A percentile compares a stretch with the other conserved stretches of the same genome.
Conservation (phyloP, 2,113 vertebrate species). For the Seriola rivoliana region DNA sequence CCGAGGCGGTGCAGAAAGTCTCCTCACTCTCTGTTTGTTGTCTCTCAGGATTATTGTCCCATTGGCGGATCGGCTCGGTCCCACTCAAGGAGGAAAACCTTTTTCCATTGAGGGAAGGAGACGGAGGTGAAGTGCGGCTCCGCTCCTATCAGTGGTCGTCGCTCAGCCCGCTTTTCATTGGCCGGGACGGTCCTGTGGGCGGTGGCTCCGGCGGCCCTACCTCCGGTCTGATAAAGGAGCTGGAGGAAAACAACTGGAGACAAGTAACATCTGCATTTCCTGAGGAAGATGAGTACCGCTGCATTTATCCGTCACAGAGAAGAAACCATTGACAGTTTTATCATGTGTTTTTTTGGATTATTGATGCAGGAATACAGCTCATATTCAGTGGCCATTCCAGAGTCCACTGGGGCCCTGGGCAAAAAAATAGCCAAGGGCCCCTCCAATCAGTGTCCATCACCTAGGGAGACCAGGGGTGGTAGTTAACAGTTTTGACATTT, state of each 20-base stretch:
- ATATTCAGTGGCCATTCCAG: too few species aligned
- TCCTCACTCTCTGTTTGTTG: background rate
- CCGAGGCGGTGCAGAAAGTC: background rate
- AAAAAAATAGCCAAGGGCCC: too few species aligned
- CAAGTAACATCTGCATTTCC: too few species aligned
- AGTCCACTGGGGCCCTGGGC: too few species aligned
- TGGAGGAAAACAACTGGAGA: background rate
- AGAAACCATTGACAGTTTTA: too few species aligned
- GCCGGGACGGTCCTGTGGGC: background rate
- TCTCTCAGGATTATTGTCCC: background rate
- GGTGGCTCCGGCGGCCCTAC: background rate
- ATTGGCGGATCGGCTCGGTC: background rate
- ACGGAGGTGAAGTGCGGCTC: background rate
- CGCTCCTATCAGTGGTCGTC: background rate
- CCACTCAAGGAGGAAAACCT: background rate
- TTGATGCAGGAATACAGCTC: too few species aligned
- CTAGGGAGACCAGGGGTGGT: too few species aligned
- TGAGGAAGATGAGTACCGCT: too few species aligned
- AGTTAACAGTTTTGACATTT: too few species aligned
- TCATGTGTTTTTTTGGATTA: too few species aligned
- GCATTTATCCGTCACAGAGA: too few species aligned
- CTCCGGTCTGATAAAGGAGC: background rate
- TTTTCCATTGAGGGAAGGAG: background rate
- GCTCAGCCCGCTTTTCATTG: slow-evolving; percentile 9
- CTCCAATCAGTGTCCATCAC: too few species aligned